These are phyloP conservation scores for Montipora foliosa DNA, from an alignment of 64 coral and sea anemone species.

Conservation along the genomic window DNA sequence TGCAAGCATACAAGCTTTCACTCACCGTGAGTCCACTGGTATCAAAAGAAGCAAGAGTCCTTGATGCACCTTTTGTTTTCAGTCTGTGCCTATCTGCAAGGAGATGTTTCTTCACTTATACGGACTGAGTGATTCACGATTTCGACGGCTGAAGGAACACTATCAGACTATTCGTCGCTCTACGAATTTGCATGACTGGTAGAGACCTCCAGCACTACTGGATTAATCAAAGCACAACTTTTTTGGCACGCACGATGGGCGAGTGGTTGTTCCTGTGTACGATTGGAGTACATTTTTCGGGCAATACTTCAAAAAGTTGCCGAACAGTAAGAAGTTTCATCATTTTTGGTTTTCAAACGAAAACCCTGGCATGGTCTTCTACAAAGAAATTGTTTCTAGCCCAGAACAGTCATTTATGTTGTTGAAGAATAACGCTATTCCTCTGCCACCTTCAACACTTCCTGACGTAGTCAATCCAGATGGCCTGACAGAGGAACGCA, in stretches of 20 bases:
- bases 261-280: constrained; percentile 49
- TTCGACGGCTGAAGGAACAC: constrained; percentile 11
- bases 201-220: constrained; percentile 47
- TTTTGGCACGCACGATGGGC: constrained; percentile 30
- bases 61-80: constrained; percentile 4
- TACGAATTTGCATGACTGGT: constrained; percentile 44
- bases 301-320: constrained; percentile 40
- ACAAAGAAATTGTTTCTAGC: constrained; percentile 4
- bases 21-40: neutral
- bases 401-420: constrained; percentile 27
- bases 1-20: constrained; percentile 13
- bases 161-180: constrained; percentile 39
- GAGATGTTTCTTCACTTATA: constrained; percentile 32
- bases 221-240: constrained; percentile 55
- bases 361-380: constrained; percentile 31
- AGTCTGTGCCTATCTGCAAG: neutral
- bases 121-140: constrained; percentile 11
- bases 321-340: constrained; percentile 41
- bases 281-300: constrained; percentile 33
- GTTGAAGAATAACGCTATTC: constrained; percentile 6
- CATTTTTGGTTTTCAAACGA: constrained; percentile 48
- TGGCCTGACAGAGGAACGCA: neutral
- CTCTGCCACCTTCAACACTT: neutral
- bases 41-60: constrained; percentile 25
- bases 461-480: neutral